Evolutionary conservation across 2,113 vertebrate species (phyloP), one percentile per base, ranked within the genome.

Genomic region (Rhabdornis inornatus): DNA sequence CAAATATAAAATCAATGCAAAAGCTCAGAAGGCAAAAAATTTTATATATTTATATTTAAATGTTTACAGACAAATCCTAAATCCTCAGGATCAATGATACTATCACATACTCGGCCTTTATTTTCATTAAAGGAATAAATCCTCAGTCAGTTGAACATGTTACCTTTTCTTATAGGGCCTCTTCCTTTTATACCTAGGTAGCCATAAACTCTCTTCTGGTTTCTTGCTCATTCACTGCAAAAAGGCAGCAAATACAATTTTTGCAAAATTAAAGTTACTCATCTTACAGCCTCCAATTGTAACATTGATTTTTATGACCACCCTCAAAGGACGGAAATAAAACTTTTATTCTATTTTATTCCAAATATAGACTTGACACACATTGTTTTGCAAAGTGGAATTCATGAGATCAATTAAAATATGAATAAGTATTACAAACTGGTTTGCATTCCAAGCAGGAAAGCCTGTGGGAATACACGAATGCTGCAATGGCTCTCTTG

Each of bases 51-150:
- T 49, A 14, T 65, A 50, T 86, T 49, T 79, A 10, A 44, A n/a
- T 28, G 28, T 80, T 95, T 95, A 35, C 76, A 92, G 60, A 77
- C 19, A 40, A 90, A 68, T 75, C 47, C 33, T 59, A 49, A 89
- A 86, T 30, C 40, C 23, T 27, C 65, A 74, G 35, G 60, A 86
- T 31, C 19, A 79, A 77, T n/a, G 27, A 78, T 49, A 68, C 8
- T 68, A 63, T 74, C 40, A 75, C 53, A 94, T 81, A 68, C 47
- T 84, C 18, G 3, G 27, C 6, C 35, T 68, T 90, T 92, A 82
- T 88, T 61, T 22, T 94, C 44, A 78, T 91, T 94, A 86, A 33
- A 92, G 35, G 69, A 95, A 91, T 94, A 53, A 94, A 27, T 95
- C 42, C 69, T 83, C 18, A 57, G 28, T 7, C 79, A 72, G 30